A percentile compares a stretch with the other conserved stretches of the same genome.
These are phyloP conservation scores for Drosophila arizonae DNA, from an alignment of 1,140 invertebrate species.

Conservation along the genomic window DNA sequence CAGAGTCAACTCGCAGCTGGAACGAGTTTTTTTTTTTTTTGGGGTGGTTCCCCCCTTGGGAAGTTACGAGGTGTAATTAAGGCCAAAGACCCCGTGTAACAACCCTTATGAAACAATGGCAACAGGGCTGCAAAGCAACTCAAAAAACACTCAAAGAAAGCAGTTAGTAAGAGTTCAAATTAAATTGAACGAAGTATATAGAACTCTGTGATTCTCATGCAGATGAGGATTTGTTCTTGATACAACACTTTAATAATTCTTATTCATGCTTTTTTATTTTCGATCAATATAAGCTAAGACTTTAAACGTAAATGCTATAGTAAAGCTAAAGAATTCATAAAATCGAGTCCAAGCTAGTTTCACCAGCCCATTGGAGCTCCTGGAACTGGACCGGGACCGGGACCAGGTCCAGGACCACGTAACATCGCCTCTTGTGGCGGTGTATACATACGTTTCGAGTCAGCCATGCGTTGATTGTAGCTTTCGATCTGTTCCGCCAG, in stretches of 20 bases:
- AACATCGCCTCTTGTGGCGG: constrained; percentile 58
- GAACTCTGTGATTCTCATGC: too few relatives aligned
- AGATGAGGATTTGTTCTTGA: too few relatives aligned
- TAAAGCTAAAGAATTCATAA: neutral
- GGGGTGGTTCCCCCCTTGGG: constrained; percentile 52
- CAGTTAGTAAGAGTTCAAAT: neutral
- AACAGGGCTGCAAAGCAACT: constrained; percentile 40
- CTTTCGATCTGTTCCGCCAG: constrained; percentile 94
- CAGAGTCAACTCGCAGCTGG: constrained; percentile 33
- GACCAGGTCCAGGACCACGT: constrained; percentile 11
- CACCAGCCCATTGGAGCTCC: constrained; percentile 58
- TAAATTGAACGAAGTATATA: neutral
- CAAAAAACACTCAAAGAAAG: neutral
- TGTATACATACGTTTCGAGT: constrained; percentile 57
- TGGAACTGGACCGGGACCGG: neutral
- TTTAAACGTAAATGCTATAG: neutral
- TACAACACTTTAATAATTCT: too few relatives aligned
- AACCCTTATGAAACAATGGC: constrained; percentile 46
- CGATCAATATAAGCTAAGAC: neutral
- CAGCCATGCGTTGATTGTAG: constrained; percentile 86
- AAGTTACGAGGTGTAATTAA: constrained; percentile 57
- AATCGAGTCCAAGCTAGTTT: neutral
- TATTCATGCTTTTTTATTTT: constrained; percentile 8
- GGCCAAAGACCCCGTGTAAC: constrained; percentile 63
- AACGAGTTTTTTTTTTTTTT: constrained; percentile 11